A percentile compares a stretch with the other conserved stretches of the same genome.
phyloP scores from a whole-genome alignment of 1,140 invertebrate genomes.

The Dinothrombium tinctorium region DNA sequence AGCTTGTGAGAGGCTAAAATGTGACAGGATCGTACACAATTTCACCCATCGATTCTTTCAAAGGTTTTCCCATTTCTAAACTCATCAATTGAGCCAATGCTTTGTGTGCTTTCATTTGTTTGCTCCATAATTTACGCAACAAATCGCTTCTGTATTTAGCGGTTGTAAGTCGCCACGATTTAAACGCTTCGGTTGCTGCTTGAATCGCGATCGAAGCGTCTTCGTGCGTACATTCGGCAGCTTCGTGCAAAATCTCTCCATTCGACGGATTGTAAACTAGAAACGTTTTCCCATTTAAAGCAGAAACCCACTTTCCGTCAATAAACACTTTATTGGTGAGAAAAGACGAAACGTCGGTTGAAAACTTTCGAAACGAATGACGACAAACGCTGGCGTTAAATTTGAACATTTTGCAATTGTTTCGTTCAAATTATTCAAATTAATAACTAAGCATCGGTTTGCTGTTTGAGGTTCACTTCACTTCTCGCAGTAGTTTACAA shows the following conservation, averaged over 20 bases:
- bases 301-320: slow-evolving; percentile 1
- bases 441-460: too few species aligned
- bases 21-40: too few species aligned
- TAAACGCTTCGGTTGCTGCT: slow-evolving; percentile 45
- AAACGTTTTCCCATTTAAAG: background rate
- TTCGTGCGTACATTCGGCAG: slow-evolving; percentile 55
- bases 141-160: slow-evolving; percentile 21
- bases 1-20: too few species aligned
- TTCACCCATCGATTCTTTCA: slow-evolving; percentile 65
- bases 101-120: slow-evolving; percentile 45
- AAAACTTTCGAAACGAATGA: too few species aligned
- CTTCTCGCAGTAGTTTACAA: too few species aligned
- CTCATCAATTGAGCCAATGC: slow-evolving; percentile 61
- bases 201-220: slow-evolving; percentile 50
- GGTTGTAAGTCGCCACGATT: slow-evolving; percentile 32
- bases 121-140: slow-evolving; percentile 44
- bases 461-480: too few species aligned
- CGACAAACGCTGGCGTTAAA: too few species aligned
- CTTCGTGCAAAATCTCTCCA: slow-evolving; percentile 39
- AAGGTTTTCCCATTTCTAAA: slow-evolving; percentile 72
- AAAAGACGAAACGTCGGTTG: too few species aligned
- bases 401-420: too few species aligned
- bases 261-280: slow-evolving; percentile 25
- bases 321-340: background rate
- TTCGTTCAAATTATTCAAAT: too few species aligned